phyloP scores from a whole-genome alignment of 2,797 vertebrate genomes.

The Galago senegalensis region DNA sequence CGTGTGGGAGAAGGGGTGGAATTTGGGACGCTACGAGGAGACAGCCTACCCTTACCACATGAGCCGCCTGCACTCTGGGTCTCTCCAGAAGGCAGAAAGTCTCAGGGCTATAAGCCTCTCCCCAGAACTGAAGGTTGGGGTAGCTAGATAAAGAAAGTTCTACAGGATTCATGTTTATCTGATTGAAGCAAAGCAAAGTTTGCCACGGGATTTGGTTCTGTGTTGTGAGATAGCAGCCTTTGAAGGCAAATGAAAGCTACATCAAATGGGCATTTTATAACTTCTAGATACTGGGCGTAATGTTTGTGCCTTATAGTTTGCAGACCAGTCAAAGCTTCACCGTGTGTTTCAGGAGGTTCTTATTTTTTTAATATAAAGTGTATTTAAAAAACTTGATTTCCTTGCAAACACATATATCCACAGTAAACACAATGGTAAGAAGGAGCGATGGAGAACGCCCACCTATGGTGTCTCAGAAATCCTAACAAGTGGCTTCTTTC shows the following conservation, averaged over 20 bases:
- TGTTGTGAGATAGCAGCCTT: conserved; percentile 83
- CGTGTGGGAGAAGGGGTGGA: rapidly evolving
- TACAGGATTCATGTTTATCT: conserved; percentile 67
- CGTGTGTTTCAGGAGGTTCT: conserved; percentile 43
- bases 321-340: conserved; percentile 71
- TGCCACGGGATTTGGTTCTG: conserved; percentile 73
- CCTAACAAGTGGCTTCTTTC: conserved; percentile 48
- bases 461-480: neutral
- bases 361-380: conserved; percentile 71
- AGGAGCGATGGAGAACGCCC: conserved; percentile 35
- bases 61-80: neutral
- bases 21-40: rapidly evolving
- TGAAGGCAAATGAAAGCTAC: conserved; percentile 82
- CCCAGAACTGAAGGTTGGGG: neutral
- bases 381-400: conserved; percentile 65
- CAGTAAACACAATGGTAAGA: conserved; percentile 64
- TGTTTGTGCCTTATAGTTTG: conserved; percentile 61
- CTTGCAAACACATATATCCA: conserved; percentile 59
- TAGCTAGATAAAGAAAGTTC: conserved; percentile 29
- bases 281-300: conserved; percentile 57
- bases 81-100: neutral
- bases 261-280: conserved; percentile 80
- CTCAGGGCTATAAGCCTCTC: neutral
- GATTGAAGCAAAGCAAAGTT: conserved; percentile 72
- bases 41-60: neutral